Percentiles rank a stretch among this genome's conserved stretches.
Evolutionary conservation across 2,113 vertebrate species (phyloP).

Genomic region (Todiramphus chloris): DNA sequence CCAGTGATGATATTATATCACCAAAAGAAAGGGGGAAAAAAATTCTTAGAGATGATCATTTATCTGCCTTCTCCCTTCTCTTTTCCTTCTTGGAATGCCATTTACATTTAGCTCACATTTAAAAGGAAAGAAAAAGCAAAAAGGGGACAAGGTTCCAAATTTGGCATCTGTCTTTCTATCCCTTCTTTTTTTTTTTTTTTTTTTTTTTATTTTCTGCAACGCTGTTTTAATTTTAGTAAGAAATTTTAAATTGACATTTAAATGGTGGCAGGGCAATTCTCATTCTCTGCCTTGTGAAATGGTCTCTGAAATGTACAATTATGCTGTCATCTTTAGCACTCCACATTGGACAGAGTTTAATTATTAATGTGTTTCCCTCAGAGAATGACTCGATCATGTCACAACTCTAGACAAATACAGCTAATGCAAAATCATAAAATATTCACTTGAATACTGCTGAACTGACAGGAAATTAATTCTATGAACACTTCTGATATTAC

Average conservation of each 20-base stretch:
- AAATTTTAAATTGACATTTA: slow-evolving; percentile 81
- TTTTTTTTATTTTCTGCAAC: slow-evolving; percentile 41
- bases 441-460: slow-evolving; percentile 90
- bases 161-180: slow-evolving; percentile 36
- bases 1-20: slow-evolving; percentile 33
- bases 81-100: not conserved
- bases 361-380: slow-evolving; percentile 96
- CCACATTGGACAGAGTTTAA: slow-evolving; percentile 89
- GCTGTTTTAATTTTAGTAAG: slow-evolving; percentile 74
- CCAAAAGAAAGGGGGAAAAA: slow-evolving; percentile 4
- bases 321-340: slow-evolving; percentile 89
- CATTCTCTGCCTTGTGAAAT: slow-evolving; percentile 74
- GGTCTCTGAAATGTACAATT: slow-evolving; percentile 84
- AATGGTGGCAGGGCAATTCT: slow-evolving; percentile 81
- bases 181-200: not conserved
- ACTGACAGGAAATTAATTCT: slow-evolving; percentile 90
- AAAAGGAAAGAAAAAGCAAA: slow-evolving; percentile 51
- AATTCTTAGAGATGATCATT: slow-evolving; percentile 40
- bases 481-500: slow-evolving; percentile 87
- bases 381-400: slow-evolving; percentile 92
- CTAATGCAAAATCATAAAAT: slow-evolving; percentile 96
- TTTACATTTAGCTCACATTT: slow-evolving; percentile 66
- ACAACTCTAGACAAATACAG: slow-evolving; percentile 95
- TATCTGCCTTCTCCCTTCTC: slow-evolving; percentile 16
- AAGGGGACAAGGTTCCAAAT: slow-evolving; percentile 48